A percentile compares a stretch with the other conserved stretches of the same genome.
phyloP scores from a whole-genome alignment of 1,140 invertebrate genomes.

The Bombus haemorrhoidalis region DNA sequence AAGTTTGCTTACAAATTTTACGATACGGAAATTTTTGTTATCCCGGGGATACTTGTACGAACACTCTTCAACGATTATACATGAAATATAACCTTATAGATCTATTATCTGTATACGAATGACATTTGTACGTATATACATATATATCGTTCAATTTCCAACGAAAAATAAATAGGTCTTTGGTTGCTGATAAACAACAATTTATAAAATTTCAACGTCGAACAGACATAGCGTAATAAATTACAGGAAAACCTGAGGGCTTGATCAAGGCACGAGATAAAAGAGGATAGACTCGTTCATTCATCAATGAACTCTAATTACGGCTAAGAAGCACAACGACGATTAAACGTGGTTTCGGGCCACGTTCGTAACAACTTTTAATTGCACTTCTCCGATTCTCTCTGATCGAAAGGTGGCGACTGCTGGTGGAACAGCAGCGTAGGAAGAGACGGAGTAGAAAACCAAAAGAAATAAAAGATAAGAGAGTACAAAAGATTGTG shows the following conservation, averaged over 20 bases:
- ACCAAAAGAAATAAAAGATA: constrained; percentile 24
- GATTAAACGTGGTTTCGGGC: constrained; percentile 58
- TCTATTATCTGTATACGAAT: too few relatives aligned
- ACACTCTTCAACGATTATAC: too few relatives aligned
- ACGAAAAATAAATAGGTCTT: not conserved
- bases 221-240: not conserved
- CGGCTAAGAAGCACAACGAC: constrained; percentile 52
- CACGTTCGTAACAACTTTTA: constrained; percentile 65
- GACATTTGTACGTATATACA: not conserved
- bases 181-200: not conserved
- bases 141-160: not conserved
- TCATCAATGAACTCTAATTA: constrained; percentile 64
- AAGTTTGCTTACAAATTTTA: constrained; percentile 5
- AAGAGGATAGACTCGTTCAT: constrained; percentile 24
- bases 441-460: constrained; percentile 13
- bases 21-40: not conserved
- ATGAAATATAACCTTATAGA: too few relatives aligned
- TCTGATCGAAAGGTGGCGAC: not conserved
- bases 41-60: too few relatives aligned
- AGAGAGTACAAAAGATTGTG: constrained; percentile 21
- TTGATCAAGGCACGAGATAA: constrained; percentile 36
- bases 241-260: constrained; percentile 9
- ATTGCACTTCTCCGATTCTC: constrained; percentile 67
- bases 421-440: constrained; percentile 8
- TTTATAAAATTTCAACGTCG: not conserved